Evolutionary conservation across 2,113 vertebrate species (phyloP), one percentile per base, ranked within the genome.

Genomic region (Microcebus murinus): DNA sequence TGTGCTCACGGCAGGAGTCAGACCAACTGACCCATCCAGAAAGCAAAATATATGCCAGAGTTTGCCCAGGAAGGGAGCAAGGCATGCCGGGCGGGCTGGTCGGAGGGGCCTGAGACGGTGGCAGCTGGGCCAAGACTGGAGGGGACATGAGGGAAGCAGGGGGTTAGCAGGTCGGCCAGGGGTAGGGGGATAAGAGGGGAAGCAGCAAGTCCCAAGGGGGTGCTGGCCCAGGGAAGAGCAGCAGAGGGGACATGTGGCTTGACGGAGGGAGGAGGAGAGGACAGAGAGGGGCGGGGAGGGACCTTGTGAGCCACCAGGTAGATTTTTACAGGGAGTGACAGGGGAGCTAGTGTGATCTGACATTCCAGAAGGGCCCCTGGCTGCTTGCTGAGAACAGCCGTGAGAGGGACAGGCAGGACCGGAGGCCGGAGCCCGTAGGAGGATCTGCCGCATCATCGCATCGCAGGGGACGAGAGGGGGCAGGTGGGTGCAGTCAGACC

Each of bases 111-210:
- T 3, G 7, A 34, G 76, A 15, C 45, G 18, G 17, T 8, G 14
- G 25, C 1, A 8, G n/a, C 59, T 39, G 6, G 29, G 1, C 83
- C 29, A 27, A 27, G 39, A 20, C 13, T 6, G 2, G 27, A 25
- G 74, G 71, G 57, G 52, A 79, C 5, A 27, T 12, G 29, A 79
- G 18, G 25, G 21, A 5, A 39, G 17, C 0, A 1, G 11, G 68
- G 68, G 11, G 8, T 15, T 10, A 10, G 25, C 5, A 20, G 11
- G 23, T 31, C 0, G 4, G 1, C 2, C 3, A 27, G 1, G 18
- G 14, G 29, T 10, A 1, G 12, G 61, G 21, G 15, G 31, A 1
- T 0, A 39, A 10, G 17, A 14, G 76, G n/a, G 18, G 42, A 42
- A n/a, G 17, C 14, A 17, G 10, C 18, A 31, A 6, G 27, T 8